These are phyloP conservation scores for Psilopogon haemacephalus DNA, from an alignment of 2,113 vertebrate species.

Conservation along the genomic window DNA sequence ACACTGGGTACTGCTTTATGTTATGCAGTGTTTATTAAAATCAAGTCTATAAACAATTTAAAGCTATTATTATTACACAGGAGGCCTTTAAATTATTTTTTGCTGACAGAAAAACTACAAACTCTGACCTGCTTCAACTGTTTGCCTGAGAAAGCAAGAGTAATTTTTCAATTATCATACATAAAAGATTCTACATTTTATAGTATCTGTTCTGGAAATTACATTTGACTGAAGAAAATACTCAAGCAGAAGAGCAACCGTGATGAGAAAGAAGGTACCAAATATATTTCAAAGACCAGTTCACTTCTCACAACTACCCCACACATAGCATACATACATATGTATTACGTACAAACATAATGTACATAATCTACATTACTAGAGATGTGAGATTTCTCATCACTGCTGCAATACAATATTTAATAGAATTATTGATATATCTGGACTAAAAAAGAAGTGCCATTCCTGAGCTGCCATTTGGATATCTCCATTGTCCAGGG, in stretches of 20 bases:
- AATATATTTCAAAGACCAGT: neutral
- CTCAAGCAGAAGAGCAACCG: neutral
- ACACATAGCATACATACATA: no score
- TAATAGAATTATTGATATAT: neutral
- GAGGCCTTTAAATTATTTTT: constrained; percentile 65
- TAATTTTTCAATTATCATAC: neutral
- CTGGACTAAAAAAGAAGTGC: neutral
- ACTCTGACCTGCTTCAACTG: constrained; percentile 11
- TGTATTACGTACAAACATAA: no score
- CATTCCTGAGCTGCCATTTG: neutral
- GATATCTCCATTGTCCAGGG: neutral
- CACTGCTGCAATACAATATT: neutral
- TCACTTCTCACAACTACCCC: neutral
- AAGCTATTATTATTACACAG: constrained; percentile 54
- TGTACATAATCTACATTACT: neutral
- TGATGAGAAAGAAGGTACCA: neutral
- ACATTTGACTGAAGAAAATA: neutral
- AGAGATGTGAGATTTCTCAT: neutral
- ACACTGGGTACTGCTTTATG: constrained; percentile 37
- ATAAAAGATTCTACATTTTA: neutral
- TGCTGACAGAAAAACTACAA: constrained; percentile 62
- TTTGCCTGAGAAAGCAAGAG: neutral
- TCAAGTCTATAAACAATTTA: constrained; percentile 67
- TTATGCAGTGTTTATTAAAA: constrained; percentile 57
- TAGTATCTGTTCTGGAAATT: neutral